Evolutionary conservation across 2,888 invertebrate species (phyloP).

Genomic region (Epirrita christyi): DNA sequence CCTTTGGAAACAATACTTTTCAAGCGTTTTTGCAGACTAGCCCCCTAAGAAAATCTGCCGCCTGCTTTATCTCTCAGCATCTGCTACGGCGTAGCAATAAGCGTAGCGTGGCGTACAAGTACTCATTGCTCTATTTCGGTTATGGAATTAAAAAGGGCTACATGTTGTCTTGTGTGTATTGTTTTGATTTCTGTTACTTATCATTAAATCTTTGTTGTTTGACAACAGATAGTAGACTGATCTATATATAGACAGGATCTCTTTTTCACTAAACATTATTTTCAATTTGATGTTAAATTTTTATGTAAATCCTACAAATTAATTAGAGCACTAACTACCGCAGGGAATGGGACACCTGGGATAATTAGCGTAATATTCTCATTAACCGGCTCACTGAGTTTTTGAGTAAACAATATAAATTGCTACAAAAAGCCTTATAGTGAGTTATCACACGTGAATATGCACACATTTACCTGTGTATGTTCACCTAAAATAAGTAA

Average conservation of each 20-base stretch:
- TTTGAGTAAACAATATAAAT: conserved; percentile 30
- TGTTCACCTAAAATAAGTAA: not conserved
- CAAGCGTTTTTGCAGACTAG: no score
- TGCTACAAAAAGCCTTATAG: conserved; percentile 17
- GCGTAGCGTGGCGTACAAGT: no score
- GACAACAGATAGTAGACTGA: no score
- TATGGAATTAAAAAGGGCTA: no score
- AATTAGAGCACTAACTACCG: conserved; percentile 30
- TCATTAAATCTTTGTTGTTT: no score
- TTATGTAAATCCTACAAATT: conserved; percentile 25
- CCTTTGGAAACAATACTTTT: no score
- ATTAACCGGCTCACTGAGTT: conserved; percentile 29
- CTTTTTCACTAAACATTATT: not conserved
- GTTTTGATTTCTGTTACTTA: no score
- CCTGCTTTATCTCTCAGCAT: no score
- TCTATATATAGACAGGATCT: not conserved
- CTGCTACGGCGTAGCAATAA: no score
- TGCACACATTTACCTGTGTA: not conserved
- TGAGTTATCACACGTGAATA: conserved; percentile 9
- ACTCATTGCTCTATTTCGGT: no score
- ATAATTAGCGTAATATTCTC: conserved; percentile 36
- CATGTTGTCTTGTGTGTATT: no score
- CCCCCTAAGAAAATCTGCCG: no score
- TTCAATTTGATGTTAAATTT: conserved; percentile 5
- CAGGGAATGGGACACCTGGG: conserved; percentile 32